Conservation (phyloP, 2,113 vertebrate species). For the Gulo gulo region DNA sequence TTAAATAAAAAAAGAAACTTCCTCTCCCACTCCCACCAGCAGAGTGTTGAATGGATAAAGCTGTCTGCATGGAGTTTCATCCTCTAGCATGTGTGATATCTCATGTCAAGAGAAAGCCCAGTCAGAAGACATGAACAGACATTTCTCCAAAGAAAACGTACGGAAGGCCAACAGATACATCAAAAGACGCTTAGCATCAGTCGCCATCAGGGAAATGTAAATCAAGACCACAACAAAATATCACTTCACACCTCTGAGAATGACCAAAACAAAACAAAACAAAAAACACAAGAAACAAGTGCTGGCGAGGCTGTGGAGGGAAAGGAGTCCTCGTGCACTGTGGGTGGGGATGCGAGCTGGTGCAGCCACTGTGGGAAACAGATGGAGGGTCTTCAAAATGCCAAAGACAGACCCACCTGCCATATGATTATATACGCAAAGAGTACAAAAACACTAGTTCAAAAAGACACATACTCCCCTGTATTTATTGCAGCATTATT, state of each 20-base stretch:
- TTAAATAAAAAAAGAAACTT: background rate
- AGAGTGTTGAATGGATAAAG: background rate
- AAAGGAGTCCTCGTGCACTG: background rate
- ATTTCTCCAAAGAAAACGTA: background rate
- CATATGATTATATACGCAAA: background rate
- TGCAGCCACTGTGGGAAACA: background rate
- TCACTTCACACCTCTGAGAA: background rate
- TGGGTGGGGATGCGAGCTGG: background rate
- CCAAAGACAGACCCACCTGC: background rate
- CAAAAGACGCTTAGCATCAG: background rate
- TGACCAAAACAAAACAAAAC: background rate
- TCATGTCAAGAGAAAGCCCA: background rate
- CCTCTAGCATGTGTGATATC: background rate
- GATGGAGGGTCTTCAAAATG: background rate
- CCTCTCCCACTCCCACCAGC: background rate
- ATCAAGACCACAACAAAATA: background rate
- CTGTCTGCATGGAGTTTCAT: background rate
- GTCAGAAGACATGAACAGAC: background rate
- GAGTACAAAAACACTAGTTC: background rate
- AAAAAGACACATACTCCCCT: background rate
- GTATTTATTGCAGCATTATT: background rate
- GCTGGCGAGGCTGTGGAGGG: background rate
- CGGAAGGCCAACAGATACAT: background rate
- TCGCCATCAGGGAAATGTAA: background rate
- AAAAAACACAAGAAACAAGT: background rate